A percentile compares a stretch with the other conserved stretches of the same genome.
These are phyloP conservation scores for Notodonta ziczac DNA, from an alignment of 2,888 invertebrate genomes.

Conservation along the genomic window DNA sequence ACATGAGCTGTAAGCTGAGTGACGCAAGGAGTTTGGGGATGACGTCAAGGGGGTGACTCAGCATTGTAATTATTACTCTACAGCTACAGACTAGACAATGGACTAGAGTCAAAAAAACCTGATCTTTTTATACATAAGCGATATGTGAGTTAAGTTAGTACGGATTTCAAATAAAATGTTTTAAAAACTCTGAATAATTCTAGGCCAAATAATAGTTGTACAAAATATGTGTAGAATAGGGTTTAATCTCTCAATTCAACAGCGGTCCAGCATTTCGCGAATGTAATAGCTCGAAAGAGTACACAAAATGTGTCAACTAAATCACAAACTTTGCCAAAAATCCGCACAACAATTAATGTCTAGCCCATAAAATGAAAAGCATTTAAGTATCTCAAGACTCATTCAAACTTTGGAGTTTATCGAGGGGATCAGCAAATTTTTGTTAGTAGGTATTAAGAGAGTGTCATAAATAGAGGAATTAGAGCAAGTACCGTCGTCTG, in stretches of 20 bases:
- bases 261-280: constrained; percentile 27
- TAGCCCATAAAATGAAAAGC: constrained; percentile 39
- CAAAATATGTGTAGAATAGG: too few relatives aligned
- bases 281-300: constrained; percentile 40
- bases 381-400: constrained; percentile 43
- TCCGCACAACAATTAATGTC: constrained; percentile 43
- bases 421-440: constrained; percentile 66
- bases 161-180: too few relatives aligned
- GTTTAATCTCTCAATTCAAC: neutral
- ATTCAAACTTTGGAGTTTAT: constrained; percentile 57
- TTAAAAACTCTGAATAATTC: too few relatives aligned
- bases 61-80: too few relatives aligned
- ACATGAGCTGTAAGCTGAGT: neutral
- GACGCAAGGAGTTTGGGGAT: neutral
- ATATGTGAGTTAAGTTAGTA: too few relatives aligned
- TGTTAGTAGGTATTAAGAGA: constrained; percentile 70
- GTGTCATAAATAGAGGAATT: constrained; percentile 77
- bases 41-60: neutral
- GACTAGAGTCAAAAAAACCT: too few relatives aligned
- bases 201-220: too few relatives aligned
- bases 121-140: too few relatives aligned
- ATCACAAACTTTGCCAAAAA: constrained; percentile 41
- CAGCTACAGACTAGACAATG: too few relatives aligned
- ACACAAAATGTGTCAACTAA: constrained; percentile 40
- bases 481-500: constrained; percentile 67